Evolutionary conservation across 1,140 invertebrate genomes (phyloP).

Genomic region (Cephus cinctus): DNA sequence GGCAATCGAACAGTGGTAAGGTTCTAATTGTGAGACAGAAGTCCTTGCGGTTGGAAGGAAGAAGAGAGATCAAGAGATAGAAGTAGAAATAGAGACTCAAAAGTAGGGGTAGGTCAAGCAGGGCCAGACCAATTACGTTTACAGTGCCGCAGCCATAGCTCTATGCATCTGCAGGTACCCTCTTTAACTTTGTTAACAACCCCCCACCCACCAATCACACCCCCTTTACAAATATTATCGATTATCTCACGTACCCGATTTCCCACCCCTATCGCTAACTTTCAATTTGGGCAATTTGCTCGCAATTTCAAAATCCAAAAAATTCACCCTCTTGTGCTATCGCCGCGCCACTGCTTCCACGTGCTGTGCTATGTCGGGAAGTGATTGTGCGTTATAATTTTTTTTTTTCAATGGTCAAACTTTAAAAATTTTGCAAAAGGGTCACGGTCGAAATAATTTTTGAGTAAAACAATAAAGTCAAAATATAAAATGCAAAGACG

Average conservation of each 20-base stretch:
- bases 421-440: too few relatives aligned
- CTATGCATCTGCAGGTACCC: slow-evolving; percentile 48
- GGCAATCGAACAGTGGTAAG: background rate
- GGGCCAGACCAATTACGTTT: slow-evolving; percentile 32
- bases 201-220: too few relatives aligned
- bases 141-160: slow-evolving; percentile 52
- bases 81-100: slow-evolving; percentile 18
- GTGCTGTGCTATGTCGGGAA: slow-evolving; percentile 18
- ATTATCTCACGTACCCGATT: too few relatives aligned
- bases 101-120: slow-evolving; percentile 25
- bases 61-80: slow-evolving; percentile 18
- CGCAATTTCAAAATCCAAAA: too few relatives aligned
- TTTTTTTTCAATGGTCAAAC: too few relatives aligned
- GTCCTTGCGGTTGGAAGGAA: slow-evolving; percentile 6
- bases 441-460: too few relatives aligned
- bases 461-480: too few relatives aligned
- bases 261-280: too few relatives aligned
- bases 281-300: too few relatives aligned
- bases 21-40: slow-evolving; percentile 1
- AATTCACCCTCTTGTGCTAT: slow-evolving; percentile 35
- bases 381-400: slow-evolving; percentile 11
- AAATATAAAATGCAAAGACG: slow-evolving; percentile 17
- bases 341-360: slow-evolving; percentile 48
- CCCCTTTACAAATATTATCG: too few relatives aligned
- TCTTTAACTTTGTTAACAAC: too few relatives aligned